phyloP scores from a whole-genome alignment of 2,113 vertebrate genomes.

The Galemys pyrenaicus region DNA sequence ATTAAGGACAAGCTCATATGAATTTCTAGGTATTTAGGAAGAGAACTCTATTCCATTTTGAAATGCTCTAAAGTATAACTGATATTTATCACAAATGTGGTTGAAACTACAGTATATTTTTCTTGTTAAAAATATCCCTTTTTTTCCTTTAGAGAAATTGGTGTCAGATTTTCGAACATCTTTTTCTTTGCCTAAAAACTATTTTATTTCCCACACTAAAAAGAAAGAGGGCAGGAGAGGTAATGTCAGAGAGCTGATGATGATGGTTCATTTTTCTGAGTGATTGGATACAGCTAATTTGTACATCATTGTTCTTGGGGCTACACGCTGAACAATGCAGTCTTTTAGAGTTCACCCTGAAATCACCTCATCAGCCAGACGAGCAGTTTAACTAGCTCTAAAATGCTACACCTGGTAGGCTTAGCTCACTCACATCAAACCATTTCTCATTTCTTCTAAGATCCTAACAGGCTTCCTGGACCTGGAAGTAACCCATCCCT shows the following conservation, averaged over 20 bases:
- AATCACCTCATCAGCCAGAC: conserved; percentile 56
- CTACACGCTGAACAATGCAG: background rate
- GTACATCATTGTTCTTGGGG: background rate
- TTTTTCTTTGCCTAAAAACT: conserved; percentile 8
- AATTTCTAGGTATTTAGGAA: background rate
- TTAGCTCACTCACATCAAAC: conserved; percentile 13
- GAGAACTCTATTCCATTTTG: background rate
- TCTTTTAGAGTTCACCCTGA: conserved; percentile 9
- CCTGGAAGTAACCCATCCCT: conserved; percentile 44
- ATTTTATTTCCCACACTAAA: conserved; percentile 30
- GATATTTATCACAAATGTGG: background rate
- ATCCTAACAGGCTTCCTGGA: conserved; percentile 52
- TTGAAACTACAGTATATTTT: background rate
- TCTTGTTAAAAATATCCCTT: background rate
- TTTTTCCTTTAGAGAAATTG: background rate
- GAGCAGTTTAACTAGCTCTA: background rate
- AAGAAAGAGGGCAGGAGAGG: background rate
- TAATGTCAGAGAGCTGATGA: conserved; percentile 16
- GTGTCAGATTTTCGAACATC: background rate
- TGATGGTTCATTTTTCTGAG: background rate
- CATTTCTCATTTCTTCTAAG: conserved; percentile 61
- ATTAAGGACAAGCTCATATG: background rate
- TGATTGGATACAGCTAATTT: conserved; percentile 65
- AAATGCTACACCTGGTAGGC: background rate
- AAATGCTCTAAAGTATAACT: background rate